Evolutionary conservation across 2,888 invertebrate genomes (phyloP).

Genomic region (Oxyscelio sp.): DNA sequence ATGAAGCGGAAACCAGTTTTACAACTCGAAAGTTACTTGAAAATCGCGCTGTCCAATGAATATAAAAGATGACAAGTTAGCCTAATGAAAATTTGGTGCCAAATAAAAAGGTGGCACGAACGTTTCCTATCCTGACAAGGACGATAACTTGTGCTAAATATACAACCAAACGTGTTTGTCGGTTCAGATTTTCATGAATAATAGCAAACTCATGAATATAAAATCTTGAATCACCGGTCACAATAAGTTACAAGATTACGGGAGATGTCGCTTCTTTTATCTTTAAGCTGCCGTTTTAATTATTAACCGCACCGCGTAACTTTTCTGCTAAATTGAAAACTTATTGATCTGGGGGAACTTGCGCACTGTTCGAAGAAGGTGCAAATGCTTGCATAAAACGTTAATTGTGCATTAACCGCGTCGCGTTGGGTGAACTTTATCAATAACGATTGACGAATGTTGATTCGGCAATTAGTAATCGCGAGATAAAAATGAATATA

Average conservation of each 20-base stretch:
- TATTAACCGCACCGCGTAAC: background rate
- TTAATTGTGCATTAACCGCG: background rate
- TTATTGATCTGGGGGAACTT: background rate
- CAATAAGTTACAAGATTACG: conserved; percentile 34
- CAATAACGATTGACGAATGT: background rate
- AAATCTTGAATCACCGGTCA: conserved; percentile 42
- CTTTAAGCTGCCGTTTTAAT: conserved; percentile 11
- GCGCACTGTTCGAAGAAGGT: background rate
- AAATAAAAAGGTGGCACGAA: conserved; percentile 32
- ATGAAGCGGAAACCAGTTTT: too few species aligned
- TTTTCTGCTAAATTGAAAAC: background rate
- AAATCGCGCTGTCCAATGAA: conserved; percentile 4
- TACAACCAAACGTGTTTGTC: conserved; percentile 32
- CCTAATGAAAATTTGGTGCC: conserved; percentile 25
- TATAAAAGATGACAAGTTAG: conserved; percentile 15
- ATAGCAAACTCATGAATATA: conserved; percentile 54
- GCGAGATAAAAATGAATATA: too few species aligned
- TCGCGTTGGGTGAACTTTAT: background rate
- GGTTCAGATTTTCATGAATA: conserved; percentile 47
- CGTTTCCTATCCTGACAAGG: conserved; percentile 44
- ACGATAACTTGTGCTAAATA: conserved; percentile 26
- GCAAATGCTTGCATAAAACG: background rate
- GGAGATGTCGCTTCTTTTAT: conserved; percentile 2
- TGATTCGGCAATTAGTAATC: background rate
- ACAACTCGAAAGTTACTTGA: conserved; percentile 14